Evolutionary conservation across 1,140 invertebrate genomes (phyloP), one percentile per base, ranked within the genome.

Genomic region (Chironomus striatipennis): DNA sequence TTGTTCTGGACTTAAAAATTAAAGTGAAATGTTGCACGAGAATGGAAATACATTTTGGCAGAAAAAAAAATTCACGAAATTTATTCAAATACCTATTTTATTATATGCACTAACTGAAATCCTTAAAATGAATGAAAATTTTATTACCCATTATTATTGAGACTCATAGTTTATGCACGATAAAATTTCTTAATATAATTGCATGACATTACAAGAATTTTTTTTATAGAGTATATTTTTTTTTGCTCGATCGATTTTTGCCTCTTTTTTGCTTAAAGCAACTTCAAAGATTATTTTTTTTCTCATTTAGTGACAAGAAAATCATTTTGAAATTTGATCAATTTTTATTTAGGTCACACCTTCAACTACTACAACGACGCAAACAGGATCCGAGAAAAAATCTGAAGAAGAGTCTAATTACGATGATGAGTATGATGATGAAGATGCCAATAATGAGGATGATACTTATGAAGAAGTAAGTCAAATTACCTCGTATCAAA

Each of bases 101-200:
- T 34, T 1, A 34, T 34, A 34, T 34, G 24, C 24, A 34, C 24
- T 34, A 34, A 34, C 24, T 34, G 24, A 5, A 34, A 34, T 34
- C 24, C 24, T 34, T 5, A 34, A 34, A 34, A 34, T 34, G 24
- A 34, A 34, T 34, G 24, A 34, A 34, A 34, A 34, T 34, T 34
- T 34, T 2, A 34, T 34, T 34, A 34, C 1, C 24, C 24, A 5
- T 34, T 34, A 34, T 34, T 34, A n/a, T 34, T 5, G 5, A 34
- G 15, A n/a, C 47, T 47, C 47, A 20, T 75, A 78, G 17, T 75
- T 80, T 6, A 79, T 77, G 76, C 80, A 83, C 80, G 80, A 83
- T 78, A 79, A 80, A 80, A 76, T 73, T 77, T n/a, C n/a, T n/a
- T n/a, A n/a, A n/a, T n/a, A n/a, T n/a, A n/a, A 47, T 74, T 77